Base-by-base conservation (phyloP, 2,888 invertebrate genomes). In the Drosophila percnosoma region DNA sequence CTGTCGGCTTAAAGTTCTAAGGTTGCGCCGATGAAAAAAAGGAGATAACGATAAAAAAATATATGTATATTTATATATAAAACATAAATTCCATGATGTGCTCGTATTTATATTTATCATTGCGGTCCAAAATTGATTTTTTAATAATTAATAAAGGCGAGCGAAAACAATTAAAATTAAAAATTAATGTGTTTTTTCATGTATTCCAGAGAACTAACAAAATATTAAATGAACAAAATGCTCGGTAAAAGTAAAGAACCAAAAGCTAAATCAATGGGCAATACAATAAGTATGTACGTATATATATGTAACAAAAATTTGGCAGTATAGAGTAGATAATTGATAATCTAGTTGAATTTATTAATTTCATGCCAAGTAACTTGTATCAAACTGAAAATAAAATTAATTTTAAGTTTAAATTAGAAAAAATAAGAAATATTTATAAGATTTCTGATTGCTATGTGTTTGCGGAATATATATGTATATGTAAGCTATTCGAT, bases 1-100 rank as follows among this genome's bases (percentile, higher is more conserved):
- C 70, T 79, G 88, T 75, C 90, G 72, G 90, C 90, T 90, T 90
- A 83, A 90, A 83, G 81, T 78, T 86, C 68, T 73, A 85, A 73
- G 78, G 85, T 78, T 75, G 75, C 71, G 57, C 57, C 78, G 59
- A 77, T 77, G 73, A 11, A 55, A 57, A 68, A 72, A 81, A 71
- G 72, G 27, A 76, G 78, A 80, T 77, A 78, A 80, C 58, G 61
- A 65, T 78, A 64, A 34, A 45, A 61, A 42, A 45, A n/a, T 8
- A 33, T 33, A 33, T 31, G 45, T 33, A 51, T 53, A 38, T 45
- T 24, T 45, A 24, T 45, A 45, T 45, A 45, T 15, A 33, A 27
- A 45, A 45, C 40, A 53, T 38, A 73, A 57, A 62, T 68, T 59
- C 33, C 52, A 70, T 31, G 36, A 52, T 24, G 42, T 36, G 4